phyloP scores from a whole-genome alignment of 1,140 invertebrate genomes.

The Zaprionus ornatus region DNA sequence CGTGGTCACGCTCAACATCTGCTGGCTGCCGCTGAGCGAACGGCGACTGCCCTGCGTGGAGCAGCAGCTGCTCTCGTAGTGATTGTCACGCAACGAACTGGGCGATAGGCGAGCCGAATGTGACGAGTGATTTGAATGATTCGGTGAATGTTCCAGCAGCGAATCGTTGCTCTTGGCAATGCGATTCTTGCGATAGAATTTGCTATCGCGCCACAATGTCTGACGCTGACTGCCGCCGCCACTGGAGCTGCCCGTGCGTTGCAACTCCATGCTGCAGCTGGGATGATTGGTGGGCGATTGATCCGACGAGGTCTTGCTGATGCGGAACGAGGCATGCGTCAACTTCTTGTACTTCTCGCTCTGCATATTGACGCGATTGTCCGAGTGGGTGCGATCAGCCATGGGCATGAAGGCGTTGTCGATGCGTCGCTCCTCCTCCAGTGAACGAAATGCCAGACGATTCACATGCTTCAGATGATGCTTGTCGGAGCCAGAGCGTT shows the following conservation, averaged over 20 bases:
- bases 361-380: slow-evolving; percentile 82
- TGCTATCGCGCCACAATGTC: slow-evolving; percentile 81
- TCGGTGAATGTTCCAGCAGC: slow-evolving; percentile 74
- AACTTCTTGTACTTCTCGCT: slow-evolving; percentile 83
- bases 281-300: slow-evolving; percentile 56
- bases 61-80: slow-evolving; percentile 69
- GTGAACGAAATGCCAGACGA: slow-evolving; percentile 78
- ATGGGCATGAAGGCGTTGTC: slow-evolving; percentile 83
- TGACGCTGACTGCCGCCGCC: slow-evolving; percentile 49
- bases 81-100: slow-evolving; percentile 77
- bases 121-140: slow-evolving; percentile 44
- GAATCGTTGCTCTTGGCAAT: slow-evolving; percentile 83
- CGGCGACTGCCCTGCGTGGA: slow-evolving; percentile 65
- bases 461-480: slow-evolving; percentile 79
- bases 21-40: slow-evolving; percentile 70
- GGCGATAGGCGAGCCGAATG: slow-evolving; percentile 70
- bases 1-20: slow-evolving; percentile 74
- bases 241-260: slow-evolving; percentile 56
- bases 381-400: slow-evolving; percentile 80
- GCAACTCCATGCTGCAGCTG: slow-evolving; percentile 60
- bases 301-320: slow-evolving; percentile 71
- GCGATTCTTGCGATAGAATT: slow-evolving; percentile 82
- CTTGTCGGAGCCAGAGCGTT: slow-evolving; percentile 47
- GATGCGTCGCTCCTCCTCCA: slow-evolving; percentile 83
- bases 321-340: slow-evolving; percentile 80